These are phyloP conservation scores for Drosophila sechellia DNA, from an alignment of 1,140 invertebrate species.

Conservation along the genomic window DNA sequence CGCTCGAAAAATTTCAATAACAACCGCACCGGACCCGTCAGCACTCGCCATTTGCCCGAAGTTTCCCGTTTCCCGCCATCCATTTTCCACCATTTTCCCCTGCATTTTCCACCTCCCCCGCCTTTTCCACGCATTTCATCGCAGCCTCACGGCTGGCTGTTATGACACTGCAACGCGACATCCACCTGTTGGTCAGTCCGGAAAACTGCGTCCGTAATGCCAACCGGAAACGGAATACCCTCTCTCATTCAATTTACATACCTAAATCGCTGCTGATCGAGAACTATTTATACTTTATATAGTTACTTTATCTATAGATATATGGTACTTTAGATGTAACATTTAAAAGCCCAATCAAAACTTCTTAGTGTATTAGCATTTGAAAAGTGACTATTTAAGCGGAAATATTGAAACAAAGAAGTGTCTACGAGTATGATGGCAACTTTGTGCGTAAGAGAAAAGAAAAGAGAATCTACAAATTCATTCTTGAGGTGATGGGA, in stretches of 20 bases:
- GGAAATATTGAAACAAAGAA: not conserved
- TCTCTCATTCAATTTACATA: not conserved
- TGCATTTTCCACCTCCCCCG: not conserved
- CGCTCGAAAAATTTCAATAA: slow-evolving; percentile 77
- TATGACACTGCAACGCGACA: slow-evolving; percentile 27
- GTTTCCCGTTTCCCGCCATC: slow-evolving; percentile 3
- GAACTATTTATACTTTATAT: no score
- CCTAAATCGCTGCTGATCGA: not conserved
- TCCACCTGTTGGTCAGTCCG: slow-evolving; percentile 53
- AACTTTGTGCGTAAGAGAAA: no score
- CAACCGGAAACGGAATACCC: slow-evolving; percentile 4
- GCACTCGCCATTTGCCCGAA: slow-evolving; percentile 35
- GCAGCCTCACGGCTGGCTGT: slow-evolving; percentile 21
- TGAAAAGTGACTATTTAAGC: no score
- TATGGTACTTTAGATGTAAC: no score
- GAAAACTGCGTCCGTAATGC: not conserved
- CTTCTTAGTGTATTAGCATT: no score
- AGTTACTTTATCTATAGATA: no score
- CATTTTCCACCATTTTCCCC: not conserved
- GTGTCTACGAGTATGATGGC: no score
- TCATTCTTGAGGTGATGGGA: not conserved
- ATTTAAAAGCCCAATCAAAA: no score
- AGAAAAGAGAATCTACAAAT: not conserved
- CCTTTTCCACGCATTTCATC: not conserved
- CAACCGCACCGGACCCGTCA: slow-evolving; percentile 35